Evolutionary conservation across 2,888 invertebrate species (phyloP).

Genomic region (Mechanitis messenoides): DNA sequence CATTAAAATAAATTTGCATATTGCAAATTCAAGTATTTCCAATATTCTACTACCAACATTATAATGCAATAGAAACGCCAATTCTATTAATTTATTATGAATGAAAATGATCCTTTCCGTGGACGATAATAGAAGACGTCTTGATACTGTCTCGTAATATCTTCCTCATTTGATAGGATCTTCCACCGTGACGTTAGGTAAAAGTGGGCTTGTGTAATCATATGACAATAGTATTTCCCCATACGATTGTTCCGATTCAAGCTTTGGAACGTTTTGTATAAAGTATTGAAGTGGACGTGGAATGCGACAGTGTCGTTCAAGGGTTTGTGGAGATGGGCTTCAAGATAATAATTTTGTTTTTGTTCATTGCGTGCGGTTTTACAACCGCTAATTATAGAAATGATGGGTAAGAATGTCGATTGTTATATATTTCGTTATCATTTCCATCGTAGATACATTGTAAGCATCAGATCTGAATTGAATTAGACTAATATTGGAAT

Average conservation of each 20-base stretch:
- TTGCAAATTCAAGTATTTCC: neutral
- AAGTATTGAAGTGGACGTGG: slow-evolving; percentile 51
- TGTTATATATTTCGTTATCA: slow-evolving; percentile 1
- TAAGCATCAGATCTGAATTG: too few species aligned
- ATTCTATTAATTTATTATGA: neutral
- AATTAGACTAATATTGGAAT: neutral
- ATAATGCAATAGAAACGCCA: too few species aligned
- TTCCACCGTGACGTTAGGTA: slow-evolving; percentile 40
- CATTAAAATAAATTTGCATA: neutral
- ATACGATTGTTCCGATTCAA: slow-evolving; percentile 63
- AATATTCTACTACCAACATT: too few species aligned
- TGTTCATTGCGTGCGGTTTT: slow-evolving; percentile 35
- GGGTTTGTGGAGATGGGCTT: slow-evolving; percentile 49
- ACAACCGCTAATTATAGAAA: slow-evolving; percentile 51
- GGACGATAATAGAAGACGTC: neutral
- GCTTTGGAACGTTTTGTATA: slow-evolving; percentile 67
- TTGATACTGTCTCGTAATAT: slow-evolving; percentile 9
- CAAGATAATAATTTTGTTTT: slow-evolving; percentile 35
- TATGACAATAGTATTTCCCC: slow-evolving; percentile 65
- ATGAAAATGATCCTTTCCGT: neutral
- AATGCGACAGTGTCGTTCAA: slow-evolving; percentile 46
- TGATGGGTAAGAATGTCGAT: slow-evolving; percentile 57
- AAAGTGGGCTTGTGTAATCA: slow-evolving; percentile 51
- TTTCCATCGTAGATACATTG: neutral
- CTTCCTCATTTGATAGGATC: slow-evolving; percentile 44